A percentile compares a stretch with the other conserved stretches of the same genome.
Conservation (phyloP, 2,113 vertebrate species). For the Sardina pilchardus region DNA sequence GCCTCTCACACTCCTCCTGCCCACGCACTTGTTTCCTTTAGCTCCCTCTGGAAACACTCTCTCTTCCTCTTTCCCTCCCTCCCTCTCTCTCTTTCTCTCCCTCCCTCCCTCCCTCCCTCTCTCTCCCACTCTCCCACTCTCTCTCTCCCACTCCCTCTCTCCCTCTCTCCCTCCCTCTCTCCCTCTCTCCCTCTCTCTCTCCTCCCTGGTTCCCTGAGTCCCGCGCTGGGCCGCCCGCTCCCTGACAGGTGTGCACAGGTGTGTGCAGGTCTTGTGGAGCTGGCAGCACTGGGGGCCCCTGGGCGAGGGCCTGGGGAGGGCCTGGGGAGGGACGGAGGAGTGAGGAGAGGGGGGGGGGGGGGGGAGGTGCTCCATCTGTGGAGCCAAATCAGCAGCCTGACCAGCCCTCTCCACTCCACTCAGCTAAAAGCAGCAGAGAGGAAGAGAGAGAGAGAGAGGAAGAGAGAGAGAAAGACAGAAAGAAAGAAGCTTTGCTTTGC, state of each 20-base stretch:
- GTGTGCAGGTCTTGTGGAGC: not conserved
- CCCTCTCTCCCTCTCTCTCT: not conserved
- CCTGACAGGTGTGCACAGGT: not conserved
- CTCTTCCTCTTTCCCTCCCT: not conserved
- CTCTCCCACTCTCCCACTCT: too few species aligned
- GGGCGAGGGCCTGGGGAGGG: not conserved
- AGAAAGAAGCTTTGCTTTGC: not conserved
- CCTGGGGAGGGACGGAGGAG: not conserved
- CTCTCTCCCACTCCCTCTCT: too few species aligned
- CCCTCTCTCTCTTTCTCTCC: too few species aligned
- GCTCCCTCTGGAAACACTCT: not conserved
- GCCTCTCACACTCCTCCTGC: not conserved
- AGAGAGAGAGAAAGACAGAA: not conserved
- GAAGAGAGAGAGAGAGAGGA: not conserved
- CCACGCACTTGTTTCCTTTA: not conserved
- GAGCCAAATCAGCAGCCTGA: not conserved
- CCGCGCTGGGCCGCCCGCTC: not conserved
- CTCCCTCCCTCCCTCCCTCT: too few species aligned
- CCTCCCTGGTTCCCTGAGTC: not conserved
- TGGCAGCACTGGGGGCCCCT: slow-evolving; percentile 6
- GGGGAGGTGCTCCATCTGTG: not conserved
- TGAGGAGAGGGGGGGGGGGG: slow-evolving; percentile 29
- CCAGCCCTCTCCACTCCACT: not conserved
- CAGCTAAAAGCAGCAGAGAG: not conserved
- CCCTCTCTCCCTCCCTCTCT: too few species aligned